Base-by-base conservation (phyloP, 2,797 vertebrate species). In the Rhabdophis nuchalis region DNA sequence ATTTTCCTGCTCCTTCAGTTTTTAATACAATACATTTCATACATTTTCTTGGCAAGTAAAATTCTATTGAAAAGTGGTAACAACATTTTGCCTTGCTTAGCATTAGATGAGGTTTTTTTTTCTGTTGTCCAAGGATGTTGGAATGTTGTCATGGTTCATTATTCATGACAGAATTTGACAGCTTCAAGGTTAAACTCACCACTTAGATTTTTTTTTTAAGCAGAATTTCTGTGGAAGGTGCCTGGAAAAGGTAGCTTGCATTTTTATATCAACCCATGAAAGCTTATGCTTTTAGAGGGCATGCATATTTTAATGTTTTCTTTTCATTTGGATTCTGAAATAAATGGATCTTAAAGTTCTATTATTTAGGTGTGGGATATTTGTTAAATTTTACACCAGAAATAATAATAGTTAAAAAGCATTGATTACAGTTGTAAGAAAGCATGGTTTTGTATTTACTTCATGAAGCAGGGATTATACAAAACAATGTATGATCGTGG, bases 101-200 rank as follows among this genome's bases (percentile, higher is more conserved):
- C 87, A 54, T 91, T 91, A 92, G 72, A 95, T 94, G 92, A 96
- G 95, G 94, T 93, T 93, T 94, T 41, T 41, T 88, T 87, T 92
- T 92, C 92, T 96, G 92, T 95, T 96, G 93, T 97, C 93, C 54
- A 92, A 95, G 95, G 95, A 95, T 95, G 92, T 68, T 95, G 92
- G 93, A 95, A 53, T 93, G 92, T 96, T 97, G 94, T 95, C 96
- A 94, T 89, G 94, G 94, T 94, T 96, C 95, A 96, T 97, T 96
- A 96, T 96, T 97, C 94, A 87, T 95, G 95, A 95, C 92, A 94
- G 94, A 95, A 94, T 88, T 94, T 96, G 96, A 95, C 95, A 96
- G 93, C 95, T 95, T 92, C 96, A 96, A 95, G 96, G 93, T 97
- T 96, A 97, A 96, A 95, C 89, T 92, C 32, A 64, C 57, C 93